Evolutionary conservation across 92 coral and sea anemone genomes (phyloP), one percentile per base, ranked within the genome.

Genomic region (Actinostola sp.): DNA sequence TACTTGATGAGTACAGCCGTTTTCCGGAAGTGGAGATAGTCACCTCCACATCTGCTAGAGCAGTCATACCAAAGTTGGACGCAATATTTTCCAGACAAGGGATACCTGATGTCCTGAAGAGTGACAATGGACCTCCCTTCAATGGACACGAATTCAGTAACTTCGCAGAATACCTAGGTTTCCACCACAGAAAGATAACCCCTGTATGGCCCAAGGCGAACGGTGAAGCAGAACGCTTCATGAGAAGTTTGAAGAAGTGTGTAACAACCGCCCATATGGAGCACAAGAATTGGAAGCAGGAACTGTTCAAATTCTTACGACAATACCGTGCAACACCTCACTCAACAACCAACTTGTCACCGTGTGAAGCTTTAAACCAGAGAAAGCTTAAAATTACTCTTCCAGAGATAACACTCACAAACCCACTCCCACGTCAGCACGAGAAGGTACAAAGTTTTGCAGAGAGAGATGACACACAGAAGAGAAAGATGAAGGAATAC

Each of bases 61-160:
- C 67, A 17, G 69, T 31, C 15, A 64, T 80, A 11, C 85, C 79
- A n/a, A 80, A 74, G 61, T 75, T 84, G 31, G 73, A 78, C 56
- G 82, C 89, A 68, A 73, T 85, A 53, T 85, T 85, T 46, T 68
- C 82, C 34, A 79, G 75, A 58, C 90, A 79, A 57, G 90, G 82
- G 34, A 79, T 85, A 51, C 85, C 85, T 58, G 70, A 85, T 43
- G 68, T 56, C 35, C 66, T 84, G 2, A 84, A 78, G 61, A 78
- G 81, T 50, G 82, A 78, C 73, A 73, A 75, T 36, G 89, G 79
- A 8, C 78, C 78, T 56, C 79, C 77, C 7, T 79, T 78, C 55
- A 67, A 79, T 39, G 67, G 82, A 3, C 48, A 41, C 12, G 82
- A 79, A 35, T 74, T 80, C 70, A 76, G 42, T 9, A 59, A 53